phyloP scores from a whole-genome alignment of 2,888 invertebrate species.

The Troides aeacus region DNA sequence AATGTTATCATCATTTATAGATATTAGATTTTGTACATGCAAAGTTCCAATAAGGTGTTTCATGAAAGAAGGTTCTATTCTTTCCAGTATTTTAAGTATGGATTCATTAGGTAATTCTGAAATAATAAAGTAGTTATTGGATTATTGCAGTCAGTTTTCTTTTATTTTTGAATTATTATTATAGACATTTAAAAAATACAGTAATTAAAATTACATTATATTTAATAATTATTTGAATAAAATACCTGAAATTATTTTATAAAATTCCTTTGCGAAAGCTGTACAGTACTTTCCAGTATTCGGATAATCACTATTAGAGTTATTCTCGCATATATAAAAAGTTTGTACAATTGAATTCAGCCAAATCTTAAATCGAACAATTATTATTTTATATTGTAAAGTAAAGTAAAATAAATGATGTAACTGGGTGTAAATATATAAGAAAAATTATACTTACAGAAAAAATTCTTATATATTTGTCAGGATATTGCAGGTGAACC shows the following conservation, averaged over 20 bases:
- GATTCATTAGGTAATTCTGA: slow-evolving; percentile 58
- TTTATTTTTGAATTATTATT: no score
- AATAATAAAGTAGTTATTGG: slow-evolving; percentile 36
- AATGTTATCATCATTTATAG: slow-evolving; percentile 48
- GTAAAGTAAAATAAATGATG: not conserved
- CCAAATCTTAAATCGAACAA: slow-evolving; percentile 56
- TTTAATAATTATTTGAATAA: not conserved
- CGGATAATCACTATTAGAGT: slow-evolving; percentile 62
- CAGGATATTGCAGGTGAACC: slow-evolving; percentile 63
- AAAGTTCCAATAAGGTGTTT: slow-evolving; percentile 51
- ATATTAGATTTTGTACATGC: slow-evolving; percentile 48
- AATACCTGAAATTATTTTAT: slow-evolving; percentile 59
- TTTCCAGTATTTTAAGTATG: slow-evolving; percentile 54
- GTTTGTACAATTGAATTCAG: slow-evolving; percentile 62
- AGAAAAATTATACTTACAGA: slow-evolving; percentile 49
- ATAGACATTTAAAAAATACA: not conserved
- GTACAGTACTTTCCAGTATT: slow-evolving; percentile 54
- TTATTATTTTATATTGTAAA: not conserved
- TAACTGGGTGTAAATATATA: not conserved
- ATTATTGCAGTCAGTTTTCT: not conserved
- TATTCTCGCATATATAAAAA: slow-evolving; percentile 60
- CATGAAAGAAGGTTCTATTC: slow-evolving; percentile 63
- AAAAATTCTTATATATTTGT: slow-evolving; percentile 57
- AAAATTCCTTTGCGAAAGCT: slow-evolving; percentile 60
- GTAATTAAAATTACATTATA: not conserved